These are phyloP conservation scores for Leucophora obtusa DNA, from an alignment of 2,888 invertebrate genomes.

Conservation along the genomic window DNA sequence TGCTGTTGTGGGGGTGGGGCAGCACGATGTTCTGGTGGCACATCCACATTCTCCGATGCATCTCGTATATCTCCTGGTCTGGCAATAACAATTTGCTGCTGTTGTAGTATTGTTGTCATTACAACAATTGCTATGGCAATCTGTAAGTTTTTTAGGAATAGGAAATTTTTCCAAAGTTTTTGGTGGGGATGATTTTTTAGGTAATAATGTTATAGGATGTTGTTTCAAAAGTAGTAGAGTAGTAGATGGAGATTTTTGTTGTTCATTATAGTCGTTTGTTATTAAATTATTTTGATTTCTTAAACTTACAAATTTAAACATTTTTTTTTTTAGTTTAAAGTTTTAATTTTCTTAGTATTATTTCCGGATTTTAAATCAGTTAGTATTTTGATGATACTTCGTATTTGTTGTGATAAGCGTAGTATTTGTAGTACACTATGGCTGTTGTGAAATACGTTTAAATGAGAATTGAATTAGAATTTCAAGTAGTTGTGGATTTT, in stretches of 20 bases:
- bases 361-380: background rate
- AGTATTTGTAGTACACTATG: slow-evolving; percentile 38
- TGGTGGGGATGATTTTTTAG: slow-evolving; percentile 40
- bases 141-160: slow-evolving; percentile 65
- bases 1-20: slow-evolving; percentile 61
- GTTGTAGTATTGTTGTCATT: slow-evolving; percentile 7
- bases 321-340: slow-evolving; percentile 48
- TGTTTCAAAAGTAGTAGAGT: slow-evolving; percentile 45
- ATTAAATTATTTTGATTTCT: slow-evolving; percentile 58
- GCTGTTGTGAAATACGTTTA: slow-evolving; percentile 59
- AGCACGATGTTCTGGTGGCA: slow-evolving; percentile 68
- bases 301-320: slow-evolving; percentile 76
- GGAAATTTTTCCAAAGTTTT: slow-evolving; percentile 53
- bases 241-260: slow-evolving; percentile 49
- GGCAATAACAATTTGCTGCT: slow-evolving; percentile 7
- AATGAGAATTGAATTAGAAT: slow-evolving; percentile 69
- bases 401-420: slow-evolving; percentile 7
- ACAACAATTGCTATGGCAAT: slow-evolving; percentile 70
- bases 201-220: slow-evolving; percentile 40
- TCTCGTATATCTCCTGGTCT: slow-evolving; percentile 67
- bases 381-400: slow-evolving; percentile 7
- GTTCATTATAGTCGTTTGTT: slow-evolving; percentile 40
- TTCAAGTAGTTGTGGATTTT: slow-evolving; percentile 66
- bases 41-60: slow-evolving; percentile 69
- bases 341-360: background rate